Percentiles rank a stretch among this genome's conserved stretches.
Conservation (phyloP, 1,140 invertebrate species). For the Acromyrmex echinatior region DNA sequence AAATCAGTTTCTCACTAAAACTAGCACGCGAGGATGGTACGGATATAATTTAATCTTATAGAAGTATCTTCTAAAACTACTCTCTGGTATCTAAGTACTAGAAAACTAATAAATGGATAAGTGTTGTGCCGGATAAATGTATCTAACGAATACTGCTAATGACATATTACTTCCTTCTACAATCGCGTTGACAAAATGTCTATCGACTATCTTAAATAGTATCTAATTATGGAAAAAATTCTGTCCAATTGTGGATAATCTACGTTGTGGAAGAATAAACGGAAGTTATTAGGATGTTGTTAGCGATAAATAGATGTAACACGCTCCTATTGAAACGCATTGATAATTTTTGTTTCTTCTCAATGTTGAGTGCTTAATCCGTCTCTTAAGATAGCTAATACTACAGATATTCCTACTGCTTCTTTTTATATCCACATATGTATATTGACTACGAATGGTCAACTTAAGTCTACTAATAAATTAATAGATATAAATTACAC, state of each 20-base stretch:
- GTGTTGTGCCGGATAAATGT: conserved; percentile 35
- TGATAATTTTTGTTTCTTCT: conserved; percentile 63
- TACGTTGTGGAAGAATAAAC: conserved; percentile 33
- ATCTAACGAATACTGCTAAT: conserved; percentile 70
- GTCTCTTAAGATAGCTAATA: conserved; percentile 74
- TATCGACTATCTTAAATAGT: neutral
- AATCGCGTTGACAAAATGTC: conserved; percentile 25
- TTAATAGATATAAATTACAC: conserved; percentile 84
- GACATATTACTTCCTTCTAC: conserved; percentile 54
- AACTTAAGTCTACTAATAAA: conserved; percentile 84
- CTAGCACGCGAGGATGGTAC: conserved; percentile 27
- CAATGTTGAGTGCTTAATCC: conserved; percentile 75
- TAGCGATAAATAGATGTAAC: conserved; percentile 59
- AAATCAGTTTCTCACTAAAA: conserved; percentile 50
- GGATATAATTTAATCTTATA: conserved; percentile 34
- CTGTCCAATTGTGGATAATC: neutral
- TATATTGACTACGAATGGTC: conserved; percentile 84
- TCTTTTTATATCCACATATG: conserved; percentile 65
- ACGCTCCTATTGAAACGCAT: neutral
- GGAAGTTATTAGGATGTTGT: conserved; percentile 8
- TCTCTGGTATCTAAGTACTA: conserved; percentile 68
- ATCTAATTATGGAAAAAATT: conserved; percentile 7
- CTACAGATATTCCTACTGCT: conserved; percentile 57
- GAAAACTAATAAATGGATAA: conserved; percentile 71
- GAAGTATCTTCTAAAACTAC: conserved; percentile 67